Conservation (phyloP, 2,888 invertebrate genomes). For the Leptopilina syphax region DNA sequence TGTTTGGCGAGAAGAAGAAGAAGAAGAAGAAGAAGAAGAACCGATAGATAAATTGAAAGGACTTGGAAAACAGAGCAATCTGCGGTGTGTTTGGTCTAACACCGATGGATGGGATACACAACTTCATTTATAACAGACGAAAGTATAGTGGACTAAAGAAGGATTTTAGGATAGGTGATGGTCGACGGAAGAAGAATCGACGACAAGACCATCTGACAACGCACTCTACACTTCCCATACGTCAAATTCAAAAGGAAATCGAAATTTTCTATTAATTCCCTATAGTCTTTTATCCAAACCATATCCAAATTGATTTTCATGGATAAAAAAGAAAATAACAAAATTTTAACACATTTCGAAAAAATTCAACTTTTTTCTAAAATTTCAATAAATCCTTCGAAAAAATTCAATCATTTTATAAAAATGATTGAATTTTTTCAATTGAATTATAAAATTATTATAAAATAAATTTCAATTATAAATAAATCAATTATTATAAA, state of each 20-base stretch:
- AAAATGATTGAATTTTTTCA: too few relatives aligned
- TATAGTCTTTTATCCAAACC: too few relatives aligned
- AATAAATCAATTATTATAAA: too few relatives aligned
- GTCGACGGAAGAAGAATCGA: constrained; percentile 74
- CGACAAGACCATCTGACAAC: constrained; percentile 68
- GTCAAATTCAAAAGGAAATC: constrained; percentile 61
- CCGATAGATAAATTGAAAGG: constrained; percentile 69
- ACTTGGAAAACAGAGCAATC: constrained; percentile 62
- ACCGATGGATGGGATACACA: constrained; percentile 63
- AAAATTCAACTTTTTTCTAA: too few relatives aligned
- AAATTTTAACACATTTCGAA: too few relatives aligned
- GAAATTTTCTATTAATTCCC: too few relatives aligned
- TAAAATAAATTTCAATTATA: too few relatives aligned
- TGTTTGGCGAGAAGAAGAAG: constrained; percentile 46
- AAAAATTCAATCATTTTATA: too few relatives aligned
- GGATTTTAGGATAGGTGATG: constrained; percentile 67
- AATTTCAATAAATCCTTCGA: too few relatives aligned
- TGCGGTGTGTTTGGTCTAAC: constrained; percentile 60
- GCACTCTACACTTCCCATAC: constrained; percentile 69
- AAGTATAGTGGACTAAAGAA: constrained; percentile 64
- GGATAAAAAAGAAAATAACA: too few relatives aligned
- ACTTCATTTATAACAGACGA: constrained; percentile 68
- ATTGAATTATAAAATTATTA: too few relatives aligned
- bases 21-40: constrained; percentile 56
- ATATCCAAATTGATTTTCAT: too few relatives aligned